A percentile compares a stretch with the other conserved stretches of the same genome.
Conservation (phyloP, 2,113 vertebrate species). For the Sander lucioperca region DNA sequence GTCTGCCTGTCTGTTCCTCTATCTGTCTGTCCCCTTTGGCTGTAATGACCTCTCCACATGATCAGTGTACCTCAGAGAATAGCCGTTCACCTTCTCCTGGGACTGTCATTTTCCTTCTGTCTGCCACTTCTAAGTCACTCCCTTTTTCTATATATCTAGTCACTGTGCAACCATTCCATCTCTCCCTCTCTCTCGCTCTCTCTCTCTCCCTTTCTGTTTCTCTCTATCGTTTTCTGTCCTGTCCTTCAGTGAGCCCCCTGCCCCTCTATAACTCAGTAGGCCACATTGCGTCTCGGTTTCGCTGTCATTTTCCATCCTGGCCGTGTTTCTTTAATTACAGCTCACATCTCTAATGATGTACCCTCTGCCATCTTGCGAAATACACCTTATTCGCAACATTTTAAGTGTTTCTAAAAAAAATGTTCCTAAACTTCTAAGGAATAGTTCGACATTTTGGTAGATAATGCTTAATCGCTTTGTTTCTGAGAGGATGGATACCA, state of each 20-base stretch:
- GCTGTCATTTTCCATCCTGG: constrained; percentile 30
- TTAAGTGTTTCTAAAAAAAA: constrained; percentile 2
- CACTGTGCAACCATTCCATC: constrained; percentile 9
- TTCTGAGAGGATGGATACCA: neutral
- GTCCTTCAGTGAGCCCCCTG: constrained; percentile 11
- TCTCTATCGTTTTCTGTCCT: constrained; percentile 21
- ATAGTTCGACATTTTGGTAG: neutral
- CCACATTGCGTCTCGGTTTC: constrained; percentile 37
- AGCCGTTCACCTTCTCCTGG: constrained; percentile 56
- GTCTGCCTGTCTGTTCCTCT: constrained; percentile 41
- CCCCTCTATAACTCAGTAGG: constrained; percentile 21
- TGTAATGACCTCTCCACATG: constrained; percentile 57
- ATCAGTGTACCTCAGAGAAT: constrained; percentile 61
- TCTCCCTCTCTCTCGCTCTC: neutral
- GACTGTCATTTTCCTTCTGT: constrained; percentile 56
- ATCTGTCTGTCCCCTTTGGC: constrained; percentile 45
- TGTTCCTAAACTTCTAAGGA: neutral
- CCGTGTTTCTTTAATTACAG: constrained; percentile 35
- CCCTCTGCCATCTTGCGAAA: constrained; percentile 1
- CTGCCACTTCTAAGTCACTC: constrained; percentile 42
- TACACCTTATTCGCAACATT: neutral
- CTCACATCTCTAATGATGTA: constrained; percentile 3
- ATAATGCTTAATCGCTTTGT: neutral
- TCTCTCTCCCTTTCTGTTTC: neutral
- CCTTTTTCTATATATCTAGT: constrained; percentile 15